Evolutionary conservation across 2,113 vertebrate species (phyloP).

Genomic region (Sylvietta virens): DNA sequence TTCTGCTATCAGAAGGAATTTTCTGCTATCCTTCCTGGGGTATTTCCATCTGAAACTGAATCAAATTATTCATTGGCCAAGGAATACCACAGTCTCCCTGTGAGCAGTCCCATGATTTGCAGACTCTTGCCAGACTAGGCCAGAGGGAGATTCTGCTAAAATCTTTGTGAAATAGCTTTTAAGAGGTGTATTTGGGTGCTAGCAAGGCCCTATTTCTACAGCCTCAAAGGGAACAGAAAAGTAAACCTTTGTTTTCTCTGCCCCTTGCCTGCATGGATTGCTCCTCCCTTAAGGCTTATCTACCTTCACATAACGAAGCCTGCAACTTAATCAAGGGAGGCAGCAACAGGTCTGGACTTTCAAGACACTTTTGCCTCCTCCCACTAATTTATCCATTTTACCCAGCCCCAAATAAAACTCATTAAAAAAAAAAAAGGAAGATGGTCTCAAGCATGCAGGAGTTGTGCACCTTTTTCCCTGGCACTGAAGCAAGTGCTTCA

Average conservation of each 20-base stretch:
- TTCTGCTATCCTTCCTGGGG: background rate
- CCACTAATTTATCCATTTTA: background rate
- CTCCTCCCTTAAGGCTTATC: background rate
- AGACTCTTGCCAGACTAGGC: background rate
- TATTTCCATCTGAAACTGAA: background rate
- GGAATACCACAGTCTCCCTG: background rate
- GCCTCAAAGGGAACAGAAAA: background rate
- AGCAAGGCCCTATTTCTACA: background rate
- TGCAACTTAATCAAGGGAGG: background rate
- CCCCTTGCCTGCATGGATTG: background rate
- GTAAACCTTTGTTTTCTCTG: background rate
- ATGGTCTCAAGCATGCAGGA: background rate
- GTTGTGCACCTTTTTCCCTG: background rate
- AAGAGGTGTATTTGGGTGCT: background rate
- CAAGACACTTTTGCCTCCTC: background rate
- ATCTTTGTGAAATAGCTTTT: background rate
- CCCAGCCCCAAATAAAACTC: background rate
- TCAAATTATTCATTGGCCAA: background rate
- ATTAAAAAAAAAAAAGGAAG: background rate
- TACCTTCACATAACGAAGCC: background rate
- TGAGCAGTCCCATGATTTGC: background rate
- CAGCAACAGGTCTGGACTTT: background rate
- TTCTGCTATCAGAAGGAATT: background rate
- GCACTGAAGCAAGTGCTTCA: background rate
- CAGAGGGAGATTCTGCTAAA: background rate